Percentiles rank a stretch among this genome's conserved stretches.
Evolutionary conservation across 2,797 vertebrate genomes (phyloP).

Genomic region (Crocidura indochinensis): DNA sequence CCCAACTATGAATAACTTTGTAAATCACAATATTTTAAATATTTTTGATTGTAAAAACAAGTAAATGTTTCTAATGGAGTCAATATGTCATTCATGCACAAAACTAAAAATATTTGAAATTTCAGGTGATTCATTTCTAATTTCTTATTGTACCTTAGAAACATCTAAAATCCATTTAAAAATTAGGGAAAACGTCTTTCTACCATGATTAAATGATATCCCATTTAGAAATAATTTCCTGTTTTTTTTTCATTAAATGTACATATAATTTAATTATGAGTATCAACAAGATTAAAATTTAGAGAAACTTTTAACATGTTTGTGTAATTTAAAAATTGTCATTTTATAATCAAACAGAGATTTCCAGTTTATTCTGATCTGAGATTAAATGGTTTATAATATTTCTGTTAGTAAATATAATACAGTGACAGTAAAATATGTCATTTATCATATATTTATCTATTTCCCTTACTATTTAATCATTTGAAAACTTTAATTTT

Average conservation of each 20-base stretch:
- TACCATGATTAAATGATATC: background rate
- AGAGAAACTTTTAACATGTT: background rate
- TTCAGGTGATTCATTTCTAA: background rate
- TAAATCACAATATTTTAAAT: too few species aligned
- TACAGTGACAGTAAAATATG: slow-evolving; percentile 24
- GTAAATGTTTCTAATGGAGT: too few species aligned
- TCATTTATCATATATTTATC: background rate
- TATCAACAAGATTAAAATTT: background rate
- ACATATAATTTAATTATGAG: background rate
- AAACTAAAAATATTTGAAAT: background rate
- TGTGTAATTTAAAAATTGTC: slow-evolving; percentile 30
- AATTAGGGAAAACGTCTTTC: background rate
- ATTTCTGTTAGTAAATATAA: background rate
- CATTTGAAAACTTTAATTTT: background rate
- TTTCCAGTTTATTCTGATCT: too few species aligned
- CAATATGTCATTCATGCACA: background rate
- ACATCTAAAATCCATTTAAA: slow-evolving; percentile 22
- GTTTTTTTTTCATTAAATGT: slow-evolving; percentile 11
- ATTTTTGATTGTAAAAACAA: background rate
- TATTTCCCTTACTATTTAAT: background rate
- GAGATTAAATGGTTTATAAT: slow-evolving; percentile 7
- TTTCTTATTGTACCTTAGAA: slow-evolving; percentile 30
- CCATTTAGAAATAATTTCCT: background rate
- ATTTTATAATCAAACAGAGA: too few species aligned
- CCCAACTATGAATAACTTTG: too few species aligned